Evolutionary conservation across 53 echinoderm and acorn worm genomes (phyloP).

Genomic region (Echinometra lucunter): DNA sequence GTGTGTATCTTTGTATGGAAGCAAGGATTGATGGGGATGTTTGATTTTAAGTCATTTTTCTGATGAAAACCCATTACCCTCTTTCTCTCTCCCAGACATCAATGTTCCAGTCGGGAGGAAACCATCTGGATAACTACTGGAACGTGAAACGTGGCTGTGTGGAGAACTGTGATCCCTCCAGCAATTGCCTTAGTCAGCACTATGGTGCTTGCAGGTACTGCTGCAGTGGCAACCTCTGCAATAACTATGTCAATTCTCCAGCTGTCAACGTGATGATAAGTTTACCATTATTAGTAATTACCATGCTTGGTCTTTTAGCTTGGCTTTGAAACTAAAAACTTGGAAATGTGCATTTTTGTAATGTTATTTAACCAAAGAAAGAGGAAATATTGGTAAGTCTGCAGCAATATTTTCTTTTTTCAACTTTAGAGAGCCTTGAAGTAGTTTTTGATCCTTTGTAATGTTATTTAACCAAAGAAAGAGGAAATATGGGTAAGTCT

Average conservation of each 20-base stretch:
- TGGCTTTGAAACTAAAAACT: not conserved
- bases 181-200: constrained; percentile 63
- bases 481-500: not conserved
- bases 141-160: constrained; percentile 58
- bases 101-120: constrained; percentile 63
- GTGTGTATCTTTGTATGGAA: too few relatives aligned
- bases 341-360: not conserved
- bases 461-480: not conserved
- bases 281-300: not conserved
- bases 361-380: not conserved
- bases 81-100: constrained; percentile 47
- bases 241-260: not conserved
- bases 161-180: not conserved
- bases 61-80: too few relatives aligned
- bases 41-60: not conserved
- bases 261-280: constrained; percentile 37
- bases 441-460: too few relatives aligned
- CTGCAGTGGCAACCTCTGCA: constrained; percentile 21
- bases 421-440: too few relatives aligned
- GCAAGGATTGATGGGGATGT: too few relatives aligned
- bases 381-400: not conserved
- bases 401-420: too few relatives aligned
- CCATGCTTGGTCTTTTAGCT: not conserved
- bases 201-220: constrained; percentile 59
- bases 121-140: constrained; percentile 62